A percentile compares a stretch with the other conserved stretches of the same genome.
phyloP scores from a whole-genome alignment of 1,140 invertebrate genomes.

The Spodoptera litura region DNA sequence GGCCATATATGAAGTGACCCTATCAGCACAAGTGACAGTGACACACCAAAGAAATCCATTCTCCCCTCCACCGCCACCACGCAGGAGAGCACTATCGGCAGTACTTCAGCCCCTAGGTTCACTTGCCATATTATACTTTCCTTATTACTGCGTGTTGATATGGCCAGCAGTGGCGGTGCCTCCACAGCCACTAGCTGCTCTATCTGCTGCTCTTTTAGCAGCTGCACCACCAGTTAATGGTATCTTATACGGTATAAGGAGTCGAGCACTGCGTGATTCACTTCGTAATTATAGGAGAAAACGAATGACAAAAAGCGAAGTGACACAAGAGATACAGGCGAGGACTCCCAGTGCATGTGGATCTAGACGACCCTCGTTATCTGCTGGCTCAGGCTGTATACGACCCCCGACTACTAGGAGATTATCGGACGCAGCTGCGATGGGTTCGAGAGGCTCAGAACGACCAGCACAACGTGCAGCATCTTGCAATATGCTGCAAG shows the following conservation, averaged over 20 bases:
- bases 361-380: conserved; percentile 90
- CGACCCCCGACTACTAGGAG: conserved; percentile 88
- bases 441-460: conserved; percentile 79
- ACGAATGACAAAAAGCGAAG: conserved; percentile 91
- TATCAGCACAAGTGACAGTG: conserved; percentile 93
- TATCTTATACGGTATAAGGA: conserved; percentile 92
- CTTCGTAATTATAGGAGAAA: conserved; percentile 93
- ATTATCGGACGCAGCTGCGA: conserved; percentile 89
- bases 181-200: conserved; percentile 86
- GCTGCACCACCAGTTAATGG: conserved; percentile 91
- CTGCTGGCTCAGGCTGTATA: conserved; percentile 88
- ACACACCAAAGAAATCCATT: conserved; percentile 93
- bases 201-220: conserved; percentile 88
- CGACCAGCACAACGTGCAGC: conserved; percentile 79
- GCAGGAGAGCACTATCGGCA: conserved; percentile 89
- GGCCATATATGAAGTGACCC: conserved; percentile 93
- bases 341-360: conserved; percentile 91
- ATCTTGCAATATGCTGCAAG: conserved; percentile 85
- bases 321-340: conserved; percentile 92
- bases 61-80: conserved; percentile 87
- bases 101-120: conserved; percentile 91
- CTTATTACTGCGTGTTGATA: conserved; percentile 90
- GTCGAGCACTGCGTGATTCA: conserved; percentile 89
- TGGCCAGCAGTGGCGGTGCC: conserved; percentile 87
- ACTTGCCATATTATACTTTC: conserved; percentile 90